Evolutionary conservation across 1,140 invertebrate genomes (phyloP), one percentile per base, ranked within the genome.

Genomic region (Coboldia fuscipes): DNA sequence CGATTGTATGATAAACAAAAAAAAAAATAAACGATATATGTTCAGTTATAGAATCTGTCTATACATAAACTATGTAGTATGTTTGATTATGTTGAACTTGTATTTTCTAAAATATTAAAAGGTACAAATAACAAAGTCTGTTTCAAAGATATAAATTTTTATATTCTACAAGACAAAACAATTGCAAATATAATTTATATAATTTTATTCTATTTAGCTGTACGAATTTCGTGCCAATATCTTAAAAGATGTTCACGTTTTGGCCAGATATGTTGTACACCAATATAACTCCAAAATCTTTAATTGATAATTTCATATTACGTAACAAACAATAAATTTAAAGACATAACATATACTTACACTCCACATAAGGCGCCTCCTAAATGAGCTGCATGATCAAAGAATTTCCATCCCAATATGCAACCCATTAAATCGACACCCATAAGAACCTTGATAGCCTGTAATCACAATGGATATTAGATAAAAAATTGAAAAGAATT

Each of bases 321-420:
- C 12, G 10, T 17, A 9, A 30, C 9, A 30, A 29, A 6, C 7
- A 8, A 8, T 10, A 8, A 13, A 30, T 5, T 30, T 12, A 10
- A 16, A 13, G 14, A 16, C 24, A n/a, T 14, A 15, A 13, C 6
- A 8, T 8, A 8, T 6, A 50, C 51, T 48, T 41, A 90, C 81
- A 96, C 68, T 64, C 92, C 92, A 63, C 78, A 89, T 26, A 88
- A 45, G 24, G 81, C 75, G 33, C 92, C 92, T 31, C 88, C 86
- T 42, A 97, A 69, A 76, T 97, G 93, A 19, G 88, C 92, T n/a
- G 90, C 89, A 63, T 97, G 92, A 51, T 97, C 93, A 52, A 97
- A 84, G 37, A 86, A 68, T 54, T 70, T 75, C 88, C 89, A 97
- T n/a, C 81, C 68, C 16, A 89, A 48, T 4, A 90, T 20, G 23